phyloP scores from a whole-genome alignment of 2,113 vertebrate species.

The Hemiscyllium ocellatum region DNA sequence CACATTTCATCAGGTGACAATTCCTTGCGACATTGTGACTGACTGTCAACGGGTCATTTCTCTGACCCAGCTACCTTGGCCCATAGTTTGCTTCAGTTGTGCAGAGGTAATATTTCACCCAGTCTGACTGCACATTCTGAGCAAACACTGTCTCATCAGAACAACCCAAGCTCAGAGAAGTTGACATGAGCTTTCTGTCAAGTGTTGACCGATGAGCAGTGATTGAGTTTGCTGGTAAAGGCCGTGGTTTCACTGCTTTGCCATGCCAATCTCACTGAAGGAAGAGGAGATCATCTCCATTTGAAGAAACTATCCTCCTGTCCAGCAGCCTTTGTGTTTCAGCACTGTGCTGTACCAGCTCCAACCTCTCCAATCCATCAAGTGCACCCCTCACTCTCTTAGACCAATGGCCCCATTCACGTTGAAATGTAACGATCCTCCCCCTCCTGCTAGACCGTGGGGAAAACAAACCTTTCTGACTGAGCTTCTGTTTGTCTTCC shows the following conservation, averaged over 20 bases:
- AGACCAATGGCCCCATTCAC: neutral
- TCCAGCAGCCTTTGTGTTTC: neutral
- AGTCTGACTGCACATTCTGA: neutral
- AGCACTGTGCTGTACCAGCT: neutral
- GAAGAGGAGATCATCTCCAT: neutral
- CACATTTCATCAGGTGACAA: slow-evolving; percentile 26
- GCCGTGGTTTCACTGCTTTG: neutral
- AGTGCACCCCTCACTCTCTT: neutral
- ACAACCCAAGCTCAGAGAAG: neutral
- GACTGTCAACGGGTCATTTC: neutral
- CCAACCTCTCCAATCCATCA: neutral
- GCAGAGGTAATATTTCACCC: too few relatives aligned
- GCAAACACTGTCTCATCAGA: neutral
- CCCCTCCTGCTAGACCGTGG: neutral
- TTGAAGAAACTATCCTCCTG: too few relatives aligned
- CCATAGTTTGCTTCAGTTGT: too few relatives aligned
- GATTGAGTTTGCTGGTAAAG: neutral
- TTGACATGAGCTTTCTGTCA: neutral
- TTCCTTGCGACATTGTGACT: neutral
- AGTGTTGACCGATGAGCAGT: neutral
- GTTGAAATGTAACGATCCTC: neutral
- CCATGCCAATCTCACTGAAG: too few relatives aligned
- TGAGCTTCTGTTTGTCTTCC: neutral
- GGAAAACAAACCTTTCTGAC: neutral
- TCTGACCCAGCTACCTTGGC: too few relatives aligned